Evolutionary conservation across 2,113 vertebrate species (phyloP).

Genomic region (Indicator indicator): DNA sequence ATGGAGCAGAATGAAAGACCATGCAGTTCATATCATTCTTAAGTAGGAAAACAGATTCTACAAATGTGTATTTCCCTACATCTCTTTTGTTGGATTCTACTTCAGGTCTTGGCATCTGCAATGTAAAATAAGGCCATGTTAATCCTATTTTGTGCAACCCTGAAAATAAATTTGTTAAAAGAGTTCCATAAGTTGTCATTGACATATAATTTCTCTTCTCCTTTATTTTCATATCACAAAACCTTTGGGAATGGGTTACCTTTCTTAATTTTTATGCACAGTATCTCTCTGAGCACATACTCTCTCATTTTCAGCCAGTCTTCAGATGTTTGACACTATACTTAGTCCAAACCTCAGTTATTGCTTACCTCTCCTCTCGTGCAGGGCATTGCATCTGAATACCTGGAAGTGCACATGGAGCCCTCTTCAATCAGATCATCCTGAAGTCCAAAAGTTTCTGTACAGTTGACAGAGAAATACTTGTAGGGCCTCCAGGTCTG

Average conservation of each 20-base stretch:
- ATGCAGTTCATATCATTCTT: background rate
- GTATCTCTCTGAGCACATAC: background rate
- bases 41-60: background rate
- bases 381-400: slow-evolving; percentile 82
- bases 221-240: background rate
- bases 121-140: background rate
- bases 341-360: background rate
- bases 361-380: slow-evolving; percentile 86
- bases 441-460: slow-evolving; percentile 80
- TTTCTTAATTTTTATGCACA: background rate
- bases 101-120: background rate
- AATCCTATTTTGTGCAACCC: background rate
- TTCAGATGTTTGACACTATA: background rate
- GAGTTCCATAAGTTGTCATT: background rate
- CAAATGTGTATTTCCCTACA: background rate
- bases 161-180: background rate
- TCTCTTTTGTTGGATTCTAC: background rate
- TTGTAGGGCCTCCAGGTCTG: slow-evolving; percentile 85
- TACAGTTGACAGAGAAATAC: slow-evolving; percentile 87
- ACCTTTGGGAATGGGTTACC: background rate
- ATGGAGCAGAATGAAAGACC: background rate
- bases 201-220: background rate
- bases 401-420: slow-evolving; percentile 87
- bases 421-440: slow-evolving; percentile 80
- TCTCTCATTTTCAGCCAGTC: background rate